Conservation (phyloP, 2,888 invertebrate genomes). For the Philaethria dido region DNA sequence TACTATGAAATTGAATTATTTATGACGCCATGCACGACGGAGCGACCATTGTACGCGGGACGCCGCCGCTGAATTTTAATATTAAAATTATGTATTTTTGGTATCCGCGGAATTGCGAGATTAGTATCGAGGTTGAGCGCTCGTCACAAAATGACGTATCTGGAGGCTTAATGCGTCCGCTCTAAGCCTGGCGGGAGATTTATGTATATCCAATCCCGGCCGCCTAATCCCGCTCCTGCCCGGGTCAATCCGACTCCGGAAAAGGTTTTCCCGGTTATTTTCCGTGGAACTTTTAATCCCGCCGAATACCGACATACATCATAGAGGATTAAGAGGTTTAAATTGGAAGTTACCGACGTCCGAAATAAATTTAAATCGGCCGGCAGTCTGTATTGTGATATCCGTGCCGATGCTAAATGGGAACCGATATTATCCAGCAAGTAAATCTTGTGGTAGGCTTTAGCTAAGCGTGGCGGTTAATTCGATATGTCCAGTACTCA, state of each 20-base stretch:
- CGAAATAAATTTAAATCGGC: constrained; percentile 84
- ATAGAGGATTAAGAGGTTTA: constrained; percentile 84
- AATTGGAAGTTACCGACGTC: constrained; percentile 85
- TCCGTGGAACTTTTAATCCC: constrained; percentile 84
- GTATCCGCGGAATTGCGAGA: constrained; percentile 56
- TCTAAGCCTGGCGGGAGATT: constrained; percentile 79
- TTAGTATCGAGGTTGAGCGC: constrained; percentile 64
- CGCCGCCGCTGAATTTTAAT: constrained; percentile 79
- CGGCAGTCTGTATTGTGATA: constrained; percentile 83
- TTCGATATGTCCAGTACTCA: constrained; percentile 24
- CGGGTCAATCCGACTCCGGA: constrained; percentile 83
- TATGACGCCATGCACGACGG: constrained; percentile 73
- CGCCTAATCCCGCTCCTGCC: constrained; percentile 79
- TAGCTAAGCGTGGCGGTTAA: constrained; percentile 46
- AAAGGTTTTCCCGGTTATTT: constrained; percentile 84
- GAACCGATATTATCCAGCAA: constrained; percentile 74
- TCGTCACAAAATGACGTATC: constrained; percentile 80
- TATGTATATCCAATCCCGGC: constrained; percentile 83
- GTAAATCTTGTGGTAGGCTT: constrained; percentile 69
- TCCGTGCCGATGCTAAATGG: constrained; percentile 79
- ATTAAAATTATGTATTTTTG: constrained; percentile 71
- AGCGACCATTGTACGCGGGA: constrained; percentile 71
- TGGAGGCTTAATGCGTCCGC: constrained; percentile 79
- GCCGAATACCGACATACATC: constrained; percentile 84
- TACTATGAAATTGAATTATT: constrained; percentile 84